Evolutionary conservation across 2,888 invertebrate species (phyloP).

Genomic region (Lingula anatina): DNA sequence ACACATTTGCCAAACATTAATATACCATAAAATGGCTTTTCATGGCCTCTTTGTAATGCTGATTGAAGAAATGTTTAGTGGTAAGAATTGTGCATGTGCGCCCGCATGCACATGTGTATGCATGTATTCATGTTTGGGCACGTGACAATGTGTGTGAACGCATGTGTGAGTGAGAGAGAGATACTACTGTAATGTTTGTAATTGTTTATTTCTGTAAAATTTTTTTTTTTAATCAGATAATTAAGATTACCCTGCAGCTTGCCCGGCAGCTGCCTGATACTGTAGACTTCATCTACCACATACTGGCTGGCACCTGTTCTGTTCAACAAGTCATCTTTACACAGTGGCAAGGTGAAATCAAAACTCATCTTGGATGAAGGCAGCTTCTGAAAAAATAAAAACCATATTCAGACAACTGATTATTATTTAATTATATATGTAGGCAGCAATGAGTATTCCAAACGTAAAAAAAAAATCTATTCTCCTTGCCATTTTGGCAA

Average conservation of each 20-base stretch:
- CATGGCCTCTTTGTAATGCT: too few species aligned
- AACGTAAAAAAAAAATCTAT: too few species aligned
- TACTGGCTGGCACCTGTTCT: constrained; percentile 38
- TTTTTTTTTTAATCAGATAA: neutral
- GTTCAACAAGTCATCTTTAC: constrained; percentile 38
- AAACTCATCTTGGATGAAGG: constrained; percentile 23
- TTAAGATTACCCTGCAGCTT: constrained; percentile 33
- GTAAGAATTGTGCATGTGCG: too few species aligned
- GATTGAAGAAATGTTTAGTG: too few species aligned
- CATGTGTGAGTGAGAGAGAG: too few species aligned
- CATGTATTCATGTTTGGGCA: too few species aligned
- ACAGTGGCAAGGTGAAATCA: constrained; percentile 46
- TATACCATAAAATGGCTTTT: too few species aligned
- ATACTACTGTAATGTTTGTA: neutral
- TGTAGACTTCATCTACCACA: constrained; percentile 42
- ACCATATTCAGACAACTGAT: neutral
- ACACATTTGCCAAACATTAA: too few species aligned
- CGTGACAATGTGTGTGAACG: too few species aligned
- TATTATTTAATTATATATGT: neutral
- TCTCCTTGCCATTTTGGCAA: too few species aligned
- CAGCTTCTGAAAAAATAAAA: neutral
- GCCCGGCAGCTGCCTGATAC: constrained; percentile 30
- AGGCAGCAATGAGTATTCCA: neutral
- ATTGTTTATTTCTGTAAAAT: neutral
- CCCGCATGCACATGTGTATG: too few species aligned